Evolutionary conservation across 53 echinoderm and acorn worm genomes (phyloP).

Genomic region (Temnopleurus reevesii): DNA sequence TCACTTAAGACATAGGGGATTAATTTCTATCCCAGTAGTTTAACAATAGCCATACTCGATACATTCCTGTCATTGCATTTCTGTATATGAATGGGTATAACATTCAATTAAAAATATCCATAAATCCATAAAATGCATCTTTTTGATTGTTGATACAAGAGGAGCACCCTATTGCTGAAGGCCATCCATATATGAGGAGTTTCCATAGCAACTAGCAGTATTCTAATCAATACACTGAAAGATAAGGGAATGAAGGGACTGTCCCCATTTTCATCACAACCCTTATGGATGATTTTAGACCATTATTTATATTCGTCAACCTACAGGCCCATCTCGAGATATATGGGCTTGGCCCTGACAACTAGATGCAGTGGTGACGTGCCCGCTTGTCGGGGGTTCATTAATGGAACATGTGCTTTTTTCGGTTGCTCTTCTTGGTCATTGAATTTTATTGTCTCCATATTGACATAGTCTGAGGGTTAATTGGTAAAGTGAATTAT

Average conservation of each 20-base stretch:
- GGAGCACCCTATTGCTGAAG: background rate
- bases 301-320: background rate
- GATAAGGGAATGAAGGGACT: slow-evolving; percentile 3
- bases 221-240: slow-evolving; percentile 31
- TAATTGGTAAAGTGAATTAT: slow-evolving; percentile 31
- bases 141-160: background rate
- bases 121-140: no score
- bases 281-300: background rate
- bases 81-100: no score
- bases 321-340: background rate
- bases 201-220: slow-evolving; percentile 20
- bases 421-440: no score
- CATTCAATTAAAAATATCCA: slow-evolving; percentile 37
- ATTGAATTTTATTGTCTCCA: background rate
- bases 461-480: slow-evolving; percentile 8
- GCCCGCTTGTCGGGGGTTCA: no score
- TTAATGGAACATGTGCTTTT: no score
- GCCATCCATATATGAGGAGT: slow-evolving; percentile 6
- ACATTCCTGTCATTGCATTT: background rate
- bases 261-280: background rate
- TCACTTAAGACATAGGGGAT: no score
- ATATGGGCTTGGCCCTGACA: background rate
- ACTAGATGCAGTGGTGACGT: background rate
- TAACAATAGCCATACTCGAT: no score
- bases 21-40: no score